Evolutionary conservation across 2,888 invertebrate species (phyloP), one percentile per base, ranked within the genome.

Genomic region (Anoncus sp.): DNA sequence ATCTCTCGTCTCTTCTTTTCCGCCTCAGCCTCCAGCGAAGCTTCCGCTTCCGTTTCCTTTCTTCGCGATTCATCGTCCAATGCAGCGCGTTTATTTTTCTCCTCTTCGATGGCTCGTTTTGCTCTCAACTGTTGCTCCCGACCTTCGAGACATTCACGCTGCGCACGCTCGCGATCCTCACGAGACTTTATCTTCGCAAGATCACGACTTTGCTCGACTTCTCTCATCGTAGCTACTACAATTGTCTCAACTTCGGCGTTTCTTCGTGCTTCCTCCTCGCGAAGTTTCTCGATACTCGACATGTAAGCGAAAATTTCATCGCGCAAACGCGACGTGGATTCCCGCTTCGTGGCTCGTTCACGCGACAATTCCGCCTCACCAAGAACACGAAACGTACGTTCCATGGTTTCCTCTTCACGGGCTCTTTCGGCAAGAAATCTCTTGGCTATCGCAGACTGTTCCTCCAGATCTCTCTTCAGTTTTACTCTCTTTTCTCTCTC

Each of bases 391-490:
- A 85, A 82, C 70, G 74, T 70, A 20, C 71, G 73, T 40, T 87
- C 87, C 49, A 85, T 69, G 10, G 63, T 81, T 3, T 76, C 76
- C 70, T 89, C 88, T 49, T 87, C 83, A 10, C 76, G 79, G 0
- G 82, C 83, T 18, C 85, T 81, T 51, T 88, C 86, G 0, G 75
- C 85, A 40, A 88, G 60, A 24, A 74, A 78, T 73, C 80, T 81
- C 47, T 82, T 85, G 4, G 85, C 80, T 22, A 51, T 63, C 59
- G 81, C 63, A 49, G 87, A 79, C 63, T 89, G 89, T 18, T 87
- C 87, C 69, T 87, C 86, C 47, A 90, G 75, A 24, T 88, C 89
- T 24, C 47, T 79, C 71, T 84, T 86, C 77, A 88, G 66, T 18
- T 70, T 75, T 12, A 77, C 80, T 24, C 87, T 81, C 40, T 86